Conservation (phyloP, 2,888 invertebrate genomes). For the Eupithecia insigniata region DNA sequence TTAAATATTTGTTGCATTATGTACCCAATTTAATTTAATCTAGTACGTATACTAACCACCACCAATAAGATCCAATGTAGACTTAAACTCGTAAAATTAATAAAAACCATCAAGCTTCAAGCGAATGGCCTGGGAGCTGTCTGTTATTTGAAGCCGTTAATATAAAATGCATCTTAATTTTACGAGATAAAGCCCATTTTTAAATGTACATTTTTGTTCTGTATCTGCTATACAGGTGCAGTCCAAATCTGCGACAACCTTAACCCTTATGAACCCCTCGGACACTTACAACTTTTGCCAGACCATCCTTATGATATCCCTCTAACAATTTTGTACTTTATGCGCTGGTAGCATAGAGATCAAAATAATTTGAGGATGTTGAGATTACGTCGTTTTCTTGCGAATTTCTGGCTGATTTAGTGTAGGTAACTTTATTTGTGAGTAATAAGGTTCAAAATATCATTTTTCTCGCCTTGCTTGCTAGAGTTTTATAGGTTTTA, state of each 20-base stretch:
- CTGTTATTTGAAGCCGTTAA: too few relatives aligned
- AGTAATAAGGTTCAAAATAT: neutral
- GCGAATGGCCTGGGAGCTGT: too few relatives aligned
- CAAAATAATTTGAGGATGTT: neutral
- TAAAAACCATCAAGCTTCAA: too few relatives aligned
- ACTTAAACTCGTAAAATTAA: too few relatives aligned
- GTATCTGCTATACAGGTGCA: neutral
- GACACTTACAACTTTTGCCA: conserved; percentile 4
- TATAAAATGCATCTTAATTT: too few relatives aligned
- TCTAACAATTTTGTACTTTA: neutral
- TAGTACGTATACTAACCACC: too few relatives aligned
- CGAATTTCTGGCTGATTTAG: neutral
- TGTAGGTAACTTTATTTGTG: conserved; percentile 5
- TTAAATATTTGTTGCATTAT: too few relatives aligned
- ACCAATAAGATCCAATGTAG: too few relatives aligned
- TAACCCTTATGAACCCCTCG: neutral
- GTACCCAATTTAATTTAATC: too few relatives aligned
- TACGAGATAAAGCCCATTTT: neutral
- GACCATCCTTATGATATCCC: neutral
- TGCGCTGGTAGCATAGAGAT: neutral
- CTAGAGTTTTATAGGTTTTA: neutral
- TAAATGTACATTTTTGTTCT: neutral
- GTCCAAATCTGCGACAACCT: neutral
- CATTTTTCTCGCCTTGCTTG: neutral
- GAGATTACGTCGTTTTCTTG: neutral